Conservation (phyloP, 2,113 vertebrate genomes). For the Neolamprologus devosi region DNA sequence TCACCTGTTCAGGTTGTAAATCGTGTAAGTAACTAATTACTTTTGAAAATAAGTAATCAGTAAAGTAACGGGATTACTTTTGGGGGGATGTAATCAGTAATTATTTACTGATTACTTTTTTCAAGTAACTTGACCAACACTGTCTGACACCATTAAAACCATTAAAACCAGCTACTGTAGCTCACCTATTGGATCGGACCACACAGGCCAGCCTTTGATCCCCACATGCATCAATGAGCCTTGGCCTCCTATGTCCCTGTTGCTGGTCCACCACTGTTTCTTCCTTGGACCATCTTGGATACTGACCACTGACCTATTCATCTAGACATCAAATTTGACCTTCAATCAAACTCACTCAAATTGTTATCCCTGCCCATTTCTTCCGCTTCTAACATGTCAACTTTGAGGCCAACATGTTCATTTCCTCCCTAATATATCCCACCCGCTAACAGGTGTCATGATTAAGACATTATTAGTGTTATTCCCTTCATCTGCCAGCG, state of each 20-base stretch:
- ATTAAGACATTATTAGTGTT: not conserved
- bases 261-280: accelerated
- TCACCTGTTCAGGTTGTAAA: too few species aligned
- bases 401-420: not conserved
- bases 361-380: not conserved
- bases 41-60: too few species aligned
- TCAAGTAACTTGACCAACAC: too few species aligned
- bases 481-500: accelerated
- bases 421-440: accelerated
- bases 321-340: not conserved
- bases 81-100: accelerated
- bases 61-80: accelerated
- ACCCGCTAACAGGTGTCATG: not conserved
- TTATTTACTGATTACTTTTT: too few species aligned
- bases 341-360: not conserved
- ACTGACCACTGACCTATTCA: not conserved
- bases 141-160: not conserved
- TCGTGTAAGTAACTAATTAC: accelerated
- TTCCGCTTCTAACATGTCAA: not conserved
- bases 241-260: not conserved
- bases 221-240: not conserved
- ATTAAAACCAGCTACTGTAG: not conserved
- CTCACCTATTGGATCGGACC: not conserved
- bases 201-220: not conserved
- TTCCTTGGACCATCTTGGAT: not conserved